Conservation (phyloP, 2,888 invertebrate genomes). For the Ennomos quercinarius region DNA sequence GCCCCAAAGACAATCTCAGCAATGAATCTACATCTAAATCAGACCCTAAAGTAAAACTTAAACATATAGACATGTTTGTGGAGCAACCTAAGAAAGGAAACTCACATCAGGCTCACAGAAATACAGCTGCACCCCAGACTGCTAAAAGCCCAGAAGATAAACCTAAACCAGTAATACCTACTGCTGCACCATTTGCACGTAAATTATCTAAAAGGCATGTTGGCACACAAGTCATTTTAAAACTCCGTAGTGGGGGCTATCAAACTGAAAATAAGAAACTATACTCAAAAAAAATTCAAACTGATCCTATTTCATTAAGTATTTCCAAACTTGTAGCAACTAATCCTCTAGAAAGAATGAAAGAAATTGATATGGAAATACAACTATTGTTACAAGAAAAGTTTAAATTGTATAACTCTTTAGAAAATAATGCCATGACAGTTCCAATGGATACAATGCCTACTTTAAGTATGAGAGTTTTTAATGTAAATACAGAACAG, state of each 20-base stretch:
- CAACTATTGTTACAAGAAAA: slow-evolving; percentile 85
- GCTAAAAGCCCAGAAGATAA: slow-evolving; percentile 52
- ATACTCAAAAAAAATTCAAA: slow-evolving; percentile 58
- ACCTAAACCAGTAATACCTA: slow-evolving; percentile 44
- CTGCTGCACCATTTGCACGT: slow-evolving; percentile 35
- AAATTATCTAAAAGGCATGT: slow-evolving; percentile 54
- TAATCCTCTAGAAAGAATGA: slow-evolving; percentile 83
- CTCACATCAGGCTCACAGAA: slow-evolving; percentile 66
- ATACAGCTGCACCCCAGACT: slow-evolving; percentile 50
- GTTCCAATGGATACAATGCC: slow-evolving; percentile 50
- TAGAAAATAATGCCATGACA: slow-evolving; percentile 66
- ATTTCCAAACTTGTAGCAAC: slow-evolving; percentile 4
- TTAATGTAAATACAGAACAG: slow-evolving; percentile 61
- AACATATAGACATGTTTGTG: slow-evolving; percentile 73
- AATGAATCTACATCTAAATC: slow-evolving; percentile 53
- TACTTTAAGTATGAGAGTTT: slow-evolving; percentile 73
- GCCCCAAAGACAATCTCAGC: slow-evolving; percentile 60
- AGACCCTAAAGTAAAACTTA: slow-evolving; percentile 67
- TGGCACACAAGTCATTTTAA: slow-evolving; percentile 60
- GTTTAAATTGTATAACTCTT: slow-evolving; percentile 82
- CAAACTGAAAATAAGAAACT: slow-evolving; percentile 61
- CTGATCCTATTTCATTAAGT: slow-evolving; percentile 48
- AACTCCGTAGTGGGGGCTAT: slow-evolving; percentile 54
- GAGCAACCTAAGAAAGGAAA: slow-evolving; percentile 63
- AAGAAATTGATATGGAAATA: slow-evolving; percentile 86